Conservation (phyloP, 2,113 vertebrate genomes). For the Parus major region DNA sequence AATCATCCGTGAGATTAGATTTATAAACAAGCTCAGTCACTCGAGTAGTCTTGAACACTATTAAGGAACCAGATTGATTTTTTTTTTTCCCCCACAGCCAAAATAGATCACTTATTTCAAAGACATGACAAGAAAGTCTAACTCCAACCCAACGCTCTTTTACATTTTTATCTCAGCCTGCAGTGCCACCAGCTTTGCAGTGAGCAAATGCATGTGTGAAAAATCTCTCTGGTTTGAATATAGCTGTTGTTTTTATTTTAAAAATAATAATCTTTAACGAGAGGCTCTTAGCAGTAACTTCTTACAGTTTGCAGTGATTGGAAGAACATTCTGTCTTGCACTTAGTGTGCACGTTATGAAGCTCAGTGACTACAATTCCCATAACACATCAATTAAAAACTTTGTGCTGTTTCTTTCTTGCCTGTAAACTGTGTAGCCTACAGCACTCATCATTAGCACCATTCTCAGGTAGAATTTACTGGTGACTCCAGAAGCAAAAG, state of each 20-base stretch:
- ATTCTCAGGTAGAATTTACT: conserved; percentile 37
- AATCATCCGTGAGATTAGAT: conserved; percentile 45
- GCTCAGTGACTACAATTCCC: conserved; percentile 14
- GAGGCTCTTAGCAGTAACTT: not conserved
- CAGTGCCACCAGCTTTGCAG: conserved; percentile 36
- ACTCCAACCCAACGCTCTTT: not conserved
- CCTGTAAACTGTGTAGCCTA: not conserved
- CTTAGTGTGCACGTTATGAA: conserved; percentile 3
- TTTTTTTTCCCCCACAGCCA: not conserved
- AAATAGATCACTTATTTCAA: conserved; percentile 56
- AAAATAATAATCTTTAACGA: not conserved
- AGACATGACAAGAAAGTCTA: conserved; percentile 43
- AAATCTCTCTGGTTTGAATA: not conserved
- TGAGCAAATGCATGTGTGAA: not conserved
- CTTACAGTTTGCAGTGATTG: not conserved
- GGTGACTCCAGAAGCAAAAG: conserved; percentile 38
- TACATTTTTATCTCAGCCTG: not conserved
- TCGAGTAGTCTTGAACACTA: conserved; percentile 19
- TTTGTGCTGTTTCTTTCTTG: conserved; percentile 33
- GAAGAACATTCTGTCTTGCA: conserved; percentile 1
- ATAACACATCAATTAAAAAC: conserved; percentile 53
- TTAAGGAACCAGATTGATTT: conserved; percentile 43
- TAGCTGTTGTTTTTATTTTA: not conserved
- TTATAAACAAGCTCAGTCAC: conserved; percentile 49
- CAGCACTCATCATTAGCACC: not conserved